Conservation (phyloP, 1,140 invertebrate genomes). For the Aphaenogaster floridana region DNA sequence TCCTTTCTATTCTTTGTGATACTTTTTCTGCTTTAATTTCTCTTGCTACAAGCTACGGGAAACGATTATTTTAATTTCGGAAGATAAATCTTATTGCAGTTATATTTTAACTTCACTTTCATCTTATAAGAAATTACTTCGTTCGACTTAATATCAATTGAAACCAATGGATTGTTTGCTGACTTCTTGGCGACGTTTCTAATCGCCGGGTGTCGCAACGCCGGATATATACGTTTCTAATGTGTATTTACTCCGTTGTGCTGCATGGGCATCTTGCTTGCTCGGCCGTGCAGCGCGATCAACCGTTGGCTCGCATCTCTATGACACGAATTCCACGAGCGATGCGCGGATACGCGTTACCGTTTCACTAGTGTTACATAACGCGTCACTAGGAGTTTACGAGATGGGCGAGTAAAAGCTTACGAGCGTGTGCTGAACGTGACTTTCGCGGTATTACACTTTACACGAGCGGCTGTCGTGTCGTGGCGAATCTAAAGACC, state of each 20-base stretch:
- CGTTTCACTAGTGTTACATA: slow-evolving; percentile 64
- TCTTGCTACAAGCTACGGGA: not conserved
- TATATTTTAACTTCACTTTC: not conserved
- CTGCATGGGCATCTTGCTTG: not conserved
- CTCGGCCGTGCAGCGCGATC: slow-evolving; percentile 12
- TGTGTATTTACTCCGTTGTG: slow-evolving; percentile 4
- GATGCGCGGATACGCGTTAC: slow-evolving; percentile 52
- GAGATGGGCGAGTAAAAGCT: slow-evolving; percentile 33
- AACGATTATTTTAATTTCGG: not conserved
- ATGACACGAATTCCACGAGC: slow-evolving; percentile 69
- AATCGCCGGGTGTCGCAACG: slow-evolving; percentile 20
- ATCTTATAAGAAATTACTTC: not conserved
- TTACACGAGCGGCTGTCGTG: slow-evolving; percentile 16
- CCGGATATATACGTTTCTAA: slow-evolving; percentile 17
- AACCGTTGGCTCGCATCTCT: slow-evolving; percentile 63
- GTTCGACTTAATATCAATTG: not conserved
- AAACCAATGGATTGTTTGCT: not conserved
- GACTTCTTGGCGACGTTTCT: not conserved
- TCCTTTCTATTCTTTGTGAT: not conserved
- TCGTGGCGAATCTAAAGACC: slow-evolving; percentile 28
- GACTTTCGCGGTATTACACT: slow-evolving; percentile 28
- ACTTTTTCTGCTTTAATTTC: not conserved
- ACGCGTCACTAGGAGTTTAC: not conserved
- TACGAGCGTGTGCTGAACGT: not conserved
- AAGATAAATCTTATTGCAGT: not conserved